Base-by-base conservation (phyloP, 2,113 vertebrate species). In the Pedetes capensis region DNA sequence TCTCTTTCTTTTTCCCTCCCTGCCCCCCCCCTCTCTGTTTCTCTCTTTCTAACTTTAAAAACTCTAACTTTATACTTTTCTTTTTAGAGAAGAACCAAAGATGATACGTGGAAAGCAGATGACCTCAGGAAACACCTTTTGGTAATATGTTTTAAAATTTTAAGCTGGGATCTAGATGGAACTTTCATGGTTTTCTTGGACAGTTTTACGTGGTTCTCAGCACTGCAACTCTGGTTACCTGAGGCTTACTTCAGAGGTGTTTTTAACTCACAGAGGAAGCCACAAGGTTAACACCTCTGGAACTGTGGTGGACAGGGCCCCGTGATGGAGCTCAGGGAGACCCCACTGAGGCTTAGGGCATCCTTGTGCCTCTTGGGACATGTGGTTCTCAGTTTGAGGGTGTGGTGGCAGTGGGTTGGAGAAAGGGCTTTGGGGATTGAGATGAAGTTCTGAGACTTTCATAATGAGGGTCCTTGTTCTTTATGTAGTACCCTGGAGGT, bases 61-160 rank as follows among this genome's bases (percentile, higher is more conserved):
- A 32, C 59, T 63, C 93, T 96, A 78, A 96, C 42, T 74, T 64
- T 83, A 32, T 87, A 17, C 27, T 95, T 96, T 95, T 97, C 92
- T 93, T n/a, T 97, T 78, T 93, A 99, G 99, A 99, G 98, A 98
- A 97, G 98, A 98, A 98, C 98, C 68, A 99, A 98, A 98, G 99
- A 99, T 97, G 99, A 99, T 94, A 99, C 99, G 61, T 99, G 99
- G 99, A 99, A 97, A 97, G 87, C 99, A 93, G 99, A 99, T 69
- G 99, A 99, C 53, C 98, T 99, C 91, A 98, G 97, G 87, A 99
- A 96, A 97, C 98, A 99, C 81, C 97, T 99, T 44, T 97, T 95
- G 98, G 99, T 99, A 97, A 96, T 78, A 95, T 59, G 53, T 90
- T 95, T 95, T 97, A 49, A n/a, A 78, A 72, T 17, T 68, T 29